These are phyloP conservation scores for Gandaritis pyraliata DNA, from an alignment of 2,888 invertebrate genomes.

Conservation along the genomic window DNA sequence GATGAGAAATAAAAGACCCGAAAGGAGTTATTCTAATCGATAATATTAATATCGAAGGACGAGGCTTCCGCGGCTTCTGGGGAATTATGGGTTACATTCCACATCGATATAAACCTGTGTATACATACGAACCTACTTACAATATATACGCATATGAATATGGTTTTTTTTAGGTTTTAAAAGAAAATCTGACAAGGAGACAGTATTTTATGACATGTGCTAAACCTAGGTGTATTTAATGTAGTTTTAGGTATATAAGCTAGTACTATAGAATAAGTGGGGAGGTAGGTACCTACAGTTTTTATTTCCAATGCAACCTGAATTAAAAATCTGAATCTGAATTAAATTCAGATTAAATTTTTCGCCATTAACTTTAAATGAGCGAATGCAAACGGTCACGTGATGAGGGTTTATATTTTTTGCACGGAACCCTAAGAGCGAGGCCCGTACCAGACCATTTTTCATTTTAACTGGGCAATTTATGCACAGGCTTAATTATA, in stretches of 20 bases:
- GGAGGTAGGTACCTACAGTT: background rate
- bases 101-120: slow-evolving; percentile 11
- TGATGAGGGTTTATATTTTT: slow-evolving; percentile 39
- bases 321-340: too few species aligned
- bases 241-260: too few species aligned
- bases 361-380: slow-evolving; percentile 17
- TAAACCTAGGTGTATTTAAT: too few species aligned
- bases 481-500: slow-evolving; percentile 45
- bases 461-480: slow-evolving; percentile 52
- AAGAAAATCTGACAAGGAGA: too few species aligned
- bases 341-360: slow-evolving; percentile 12
- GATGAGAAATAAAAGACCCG: slow-evolving; percentile 34
- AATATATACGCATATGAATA: background rate
- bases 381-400: slow-evolving; percentile 40
- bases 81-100: slow-evolving; percentile 46
- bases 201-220: too few species aligned
- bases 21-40: slow-evolving; percentile 53
- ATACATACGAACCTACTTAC: background rate
- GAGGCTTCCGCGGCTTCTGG: slow-evolving; percentile 43
- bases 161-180: background rate
- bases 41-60: slow-evolving; percentile 55
- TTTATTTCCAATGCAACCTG: background rate
- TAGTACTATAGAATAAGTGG: too few species aligned
- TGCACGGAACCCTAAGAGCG: slow-evolving; percentile 30
- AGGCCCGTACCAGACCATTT: slow-evolving; percentile 47